A percentile compares a stretch with the other conserved stretches of the same genome.
Conservation (phyloP, 2,888 invertebrate genomes). For the Laothoe populi region DNA sequence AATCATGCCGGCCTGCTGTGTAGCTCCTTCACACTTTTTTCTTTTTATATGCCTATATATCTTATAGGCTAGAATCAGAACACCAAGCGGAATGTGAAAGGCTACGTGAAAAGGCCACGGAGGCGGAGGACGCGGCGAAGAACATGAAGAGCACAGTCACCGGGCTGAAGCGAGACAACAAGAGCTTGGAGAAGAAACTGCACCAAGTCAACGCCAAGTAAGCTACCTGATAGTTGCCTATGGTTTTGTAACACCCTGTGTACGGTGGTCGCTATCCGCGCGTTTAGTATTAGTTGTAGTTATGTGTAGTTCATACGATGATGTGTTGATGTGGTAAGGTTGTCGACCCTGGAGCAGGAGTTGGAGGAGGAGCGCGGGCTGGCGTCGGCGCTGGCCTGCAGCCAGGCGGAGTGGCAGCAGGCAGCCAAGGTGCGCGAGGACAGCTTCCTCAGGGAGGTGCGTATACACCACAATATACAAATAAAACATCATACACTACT, state of each 20-base stretch:
- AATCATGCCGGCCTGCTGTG: no score
- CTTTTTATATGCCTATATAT: background rate
- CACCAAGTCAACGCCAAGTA: slow-evolving; percentile 86
- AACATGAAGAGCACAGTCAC: slow-evolving; percentile 78
- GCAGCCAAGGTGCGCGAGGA: slow-evolving; percentile 56
- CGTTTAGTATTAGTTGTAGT: no score
- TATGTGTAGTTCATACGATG: no score
- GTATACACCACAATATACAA: no score
- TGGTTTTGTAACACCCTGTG: no score
- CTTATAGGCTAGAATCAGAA: slow-evolving; percentile 80
- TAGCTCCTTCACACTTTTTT: no score
- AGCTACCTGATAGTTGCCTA: slow-evolving; percentile 32
- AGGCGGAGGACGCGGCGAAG: slow-evolving; percentile 76
- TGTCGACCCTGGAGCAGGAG: slow-evolving; percentile 88
- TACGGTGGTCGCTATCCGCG: no score
- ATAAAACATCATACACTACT: no score
- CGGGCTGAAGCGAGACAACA: slow-evolving; percentile 87
- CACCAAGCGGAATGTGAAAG: slow-evolving; percentile 79
- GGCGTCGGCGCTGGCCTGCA: slow-evolving; percentile 80
- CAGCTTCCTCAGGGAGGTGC: slow-evolving; percentile 56
- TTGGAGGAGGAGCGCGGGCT: slow-evolving; percentile 94
- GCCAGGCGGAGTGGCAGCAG: slow-evolving; percentile 71
- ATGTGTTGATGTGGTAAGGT: slow-evolving; percentile 65
- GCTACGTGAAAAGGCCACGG: slow-evolving; percentile 79
- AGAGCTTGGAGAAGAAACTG: slow-evolving; percentile 88